Percentiles rank a stretch among this genome's conserved stretches.
These are phyloP conservation scores for Ctenomys sociabilis DNA, from an alignment of 2,113 vertebrate genomes.

Conservation along the genomic window DNA sequence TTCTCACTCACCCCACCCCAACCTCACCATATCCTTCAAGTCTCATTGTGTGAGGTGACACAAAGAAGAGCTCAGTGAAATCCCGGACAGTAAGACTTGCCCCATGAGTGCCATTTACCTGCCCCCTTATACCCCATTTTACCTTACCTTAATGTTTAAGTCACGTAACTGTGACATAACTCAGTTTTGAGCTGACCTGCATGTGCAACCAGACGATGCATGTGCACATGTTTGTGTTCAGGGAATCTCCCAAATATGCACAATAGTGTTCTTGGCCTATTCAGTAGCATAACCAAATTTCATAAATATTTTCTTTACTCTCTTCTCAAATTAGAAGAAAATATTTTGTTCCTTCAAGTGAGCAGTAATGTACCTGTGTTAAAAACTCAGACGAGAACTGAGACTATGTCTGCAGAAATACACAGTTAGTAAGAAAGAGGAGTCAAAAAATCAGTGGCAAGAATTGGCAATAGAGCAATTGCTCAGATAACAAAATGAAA, in stretches of 20 bases:
- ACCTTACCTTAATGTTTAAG: neutral
- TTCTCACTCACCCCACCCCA: neutral
- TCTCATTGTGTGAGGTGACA: neutral
- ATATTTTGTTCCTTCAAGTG: neutral
- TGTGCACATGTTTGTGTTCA: no score
- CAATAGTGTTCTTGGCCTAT: neutral
- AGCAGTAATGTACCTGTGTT: constrained; percentile 11
- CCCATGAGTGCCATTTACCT: neutral
- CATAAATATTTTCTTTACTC: neutral
- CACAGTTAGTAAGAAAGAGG: neutral
- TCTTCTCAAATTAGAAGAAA: neutral
- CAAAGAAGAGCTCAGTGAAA: constrained; percentile 13
- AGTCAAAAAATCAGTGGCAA: neutral
- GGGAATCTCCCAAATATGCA: neutral
- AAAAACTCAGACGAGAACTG: neutral
- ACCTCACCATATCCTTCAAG: neutral
- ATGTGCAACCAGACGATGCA: no score
- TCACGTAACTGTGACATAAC: no score
- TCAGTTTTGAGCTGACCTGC: no score
- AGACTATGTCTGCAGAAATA: neutral
- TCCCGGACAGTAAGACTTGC: neutral
- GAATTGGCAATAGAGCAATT: neutral
- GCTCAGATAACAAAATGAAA: no score
- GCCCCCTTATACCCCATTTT: neutral
- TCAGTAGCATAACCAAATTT: neutral